Evolutionary conservation across 35 echinoderm and acorn worm species (phyloP).

Genomic region (Amphiura filiformis): DNA sequence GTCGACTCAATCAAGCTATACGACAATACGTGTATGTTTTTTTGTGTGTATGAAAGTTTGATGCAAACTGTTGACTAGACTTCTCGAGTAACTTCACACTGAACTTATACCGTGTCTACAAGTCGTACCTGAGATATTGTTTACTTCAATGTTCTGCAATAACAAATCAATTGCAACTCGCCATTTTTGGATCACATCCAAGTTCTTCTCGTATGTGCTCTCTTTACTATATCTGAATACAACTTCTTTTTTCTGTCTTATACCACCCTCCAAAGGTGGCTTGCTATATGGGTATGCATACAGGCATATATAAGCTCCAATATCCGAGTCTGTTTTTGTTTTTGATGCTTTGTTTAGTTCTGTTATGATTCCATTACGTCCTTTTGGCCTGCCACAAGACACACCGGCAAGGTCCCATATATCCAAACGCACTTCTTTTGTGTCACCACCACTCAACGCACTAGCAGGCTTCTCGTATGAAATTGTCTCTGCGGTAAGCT

Average conservation of each 20-base stretch:
- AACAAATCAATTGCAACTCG: conserved; percentile 14
- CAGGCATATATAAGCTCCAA: conserved; percentile 7
- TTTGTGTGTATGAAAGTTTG: too few relatives aligned
- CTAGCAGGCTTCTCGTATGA: neutral
- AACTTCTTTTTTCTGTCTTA: conserved; percentile 10
- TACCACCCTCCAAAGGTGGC: neutral
- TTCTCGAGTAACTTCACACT: too few relatives aligned
- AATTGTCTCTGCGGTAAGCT: neutral
- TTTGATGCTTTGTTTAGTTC: neutral
- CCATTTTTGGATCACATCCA: conserved; percentile 33
- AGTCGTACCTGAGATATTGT: neutral
- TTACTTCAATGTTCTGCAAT: neutral
- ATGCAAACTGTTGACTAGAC: too few relatives aligned
- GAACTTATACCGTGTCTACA: too few relatives aligned
- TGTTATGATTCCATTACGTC: neutral
- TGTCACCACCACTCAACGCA: neutral
- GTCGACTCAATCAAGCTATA: too few relatives aligned
- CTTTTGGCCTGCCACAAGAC: neutral
- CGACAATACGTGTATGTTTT: too few relatives aligned
- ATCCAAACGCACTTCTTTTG: neutral
- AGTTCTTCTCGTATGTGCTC: conserved; percentile 21
- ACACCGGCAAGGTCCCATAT: neutral
- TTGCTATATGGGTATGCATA: conserved; percentile 5
- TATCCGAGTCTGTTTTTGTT: too few relatives aligned
- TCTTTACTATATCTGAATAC: conserved; percentile 20